Conservation (phyloP, 2,113 vertebrate species). For the Pao palembangensis region DNA sequence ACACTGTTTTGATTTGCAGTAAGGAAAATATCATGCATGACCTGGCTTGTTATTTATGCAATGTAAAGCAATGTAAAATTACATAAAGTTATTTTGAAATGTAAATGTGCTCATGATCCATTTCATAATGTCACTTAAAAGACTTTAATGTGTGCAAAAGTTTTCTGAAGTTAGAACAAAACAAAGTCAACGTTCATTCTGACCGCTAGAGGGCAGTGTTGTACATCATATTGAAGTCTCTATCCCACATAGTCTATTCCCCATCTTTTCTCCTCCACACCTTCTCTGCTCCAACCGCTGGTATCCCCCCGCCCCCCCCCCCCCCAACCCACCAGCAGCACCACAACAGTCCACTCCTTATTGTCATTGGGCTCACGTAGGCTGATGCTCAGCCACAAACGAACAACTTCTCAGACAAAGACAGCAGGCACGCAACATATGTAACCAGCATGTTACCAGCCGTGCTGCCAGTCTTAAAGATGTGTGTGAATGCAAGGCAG, state of each 20-base stretch:
- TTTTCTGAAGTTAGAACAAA: not conserved
- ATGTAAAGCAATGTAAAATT: too few relatives aligned
- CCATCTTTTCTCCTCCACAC: not conserved
- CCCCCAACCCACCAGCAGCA: conserved; percentile 28
- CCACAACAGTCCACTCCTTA: conserved; percentile 63
- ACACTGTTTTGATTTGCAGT: too few relatives aligned
- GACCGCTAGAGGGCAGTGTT: conserved; percentile 75
- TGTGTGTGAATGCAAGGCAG: conserved; percentile 47
- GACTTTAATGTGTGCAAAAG: too few relatives aligned
- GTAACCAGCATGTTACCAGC: conserved; percentile 70
- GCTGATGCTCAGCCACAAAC: conserved; percentile 68
- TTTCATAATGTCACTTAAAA: too few relatives aligned
- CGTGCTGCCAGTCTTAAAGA: conserved; percentile 57
- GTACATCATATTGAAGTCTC: conserved; percentile 33
- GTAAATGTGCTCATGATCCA: too few relatives aligned
- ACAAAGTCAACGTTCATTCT: not conserved
- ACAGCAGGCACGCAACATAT: conserved; percentile 75
- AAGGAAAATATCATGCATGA: too few relatives aligned
- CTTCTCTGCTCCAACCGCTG: not conserved
- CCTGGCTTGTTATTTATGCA: too few relatives aligned
- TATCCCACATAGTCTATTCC: too few relatives aligned
- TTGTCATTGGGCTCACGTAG: conserved; percentile 79
- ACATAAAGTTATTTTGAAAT: too few relatives aligned
- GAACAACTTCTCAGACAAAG: conserved; percentile 80
- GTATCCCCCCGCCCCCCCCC: not conserved